These are phyloP conservation scores for Brachypterus glaber DNA, from an alignment of 2,888 invertebrate genomes.

Conservation along the genomic window DNA sequence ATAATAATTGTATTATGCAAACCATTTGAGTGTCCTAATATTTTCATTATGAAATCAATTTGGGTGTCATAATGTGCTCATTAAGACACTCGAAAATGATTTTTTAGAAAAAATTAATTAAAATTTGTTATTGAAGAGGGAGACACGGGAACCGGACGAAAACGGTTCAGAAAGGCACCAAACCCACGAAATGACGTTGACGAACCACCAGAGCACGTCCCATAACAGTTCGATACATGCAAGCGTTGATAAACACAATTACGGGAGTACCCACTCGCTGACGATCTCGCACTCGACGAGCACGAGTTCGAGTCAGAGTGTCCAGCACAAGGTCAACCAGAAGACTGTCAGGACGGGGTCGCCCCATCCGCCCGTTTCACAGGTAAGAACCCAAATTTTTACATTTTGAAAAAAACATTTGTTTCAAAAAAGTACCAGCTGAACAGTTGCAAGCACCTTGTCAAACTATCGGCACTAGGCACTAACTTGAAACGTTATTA, in stretches of 20 bases:
- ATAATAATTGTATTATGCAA: too few relatives aligned
- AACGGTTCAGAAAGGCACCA: constrained; percentile 49
- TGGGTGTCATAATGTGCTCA: too few relatives aligned
- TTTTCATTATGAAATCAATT: too few relatives aligned
- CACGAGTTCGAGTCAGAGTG: constrained; percentile 56
- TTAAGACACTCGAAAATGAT: too few relatives aligned
- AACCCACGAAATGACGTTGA: constrained; percentile 55
- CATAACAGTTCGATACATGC: constrained; percentile 57
- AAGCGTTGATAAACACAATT: constrained; percentile 52
- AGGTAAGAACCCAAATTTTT: constrained; percentile 16
- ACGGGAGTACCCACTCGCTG: constrained; percentile 44
- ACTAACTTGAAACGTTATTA: too few relatives aligned
- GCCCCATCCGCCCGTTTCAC: constrained; percentile 29
- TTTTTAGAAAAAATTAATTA: too few relatives aligned
- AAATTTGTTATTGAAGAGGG: too few relatives aligned
- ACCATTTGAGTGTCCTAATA: too few relatives aligned
- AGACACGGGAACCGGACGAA: constrained; percentile 30
- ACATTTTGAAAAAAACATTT: too few relatives aligned
- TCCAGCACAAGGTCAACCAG: constrained; percentile 42
- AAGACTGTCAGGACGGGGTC: constrained; percentile 37
- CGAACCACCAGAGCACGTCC: constrained; percentile 57
- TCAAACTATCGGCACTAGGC: too few relatives aligned
- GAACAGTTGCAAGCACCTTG: too few relatives aligned
- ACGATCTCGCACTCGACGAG: constrained; percentile 61
- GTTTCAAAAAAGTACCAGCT: too few relatives aligned